A percentile compares a stretch with the other conserved stretches of the same genome.
These are phyloP conservation scores for Malacoraja senta DNA, from an alignment of 2,797 vertebrate genomes.

Conservation along the genomic window DNA sequence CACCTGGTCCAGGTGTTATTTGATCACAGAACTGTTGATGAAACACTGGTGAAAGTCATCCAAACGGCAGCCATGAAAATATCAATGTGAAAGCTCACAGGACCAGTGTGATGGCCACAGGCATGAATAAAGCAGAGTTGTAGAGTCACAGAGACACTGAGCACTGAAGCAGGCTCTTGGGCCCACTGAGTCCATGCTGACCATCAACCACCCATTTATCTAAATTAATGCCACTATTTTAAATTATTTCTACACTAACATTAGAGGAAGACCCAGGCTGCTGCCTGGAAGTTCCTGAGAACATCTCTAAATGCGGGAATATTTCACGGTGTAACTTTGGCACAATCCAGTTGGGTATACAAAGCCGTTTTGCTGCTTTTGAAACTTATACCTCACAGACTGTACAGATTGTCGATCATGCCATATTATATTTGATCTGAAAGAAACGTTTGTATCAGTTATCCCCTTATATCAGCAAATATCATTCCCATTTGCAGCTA, in stretches of 20 bases:
- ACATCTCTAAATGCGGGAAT: neutral
- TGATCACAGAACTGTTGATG: neutral
- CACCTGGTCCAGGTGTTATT: neutral
- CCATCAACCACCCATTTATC: no score
- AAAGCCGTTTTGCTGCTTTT: neutral
- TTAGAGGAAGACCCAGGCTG: neutral
- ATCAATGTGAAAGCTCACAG: neutral
- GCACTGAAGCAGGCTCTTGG: no score
- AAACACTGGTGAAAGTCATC: neutral
- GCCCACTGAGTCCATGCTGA: no score
- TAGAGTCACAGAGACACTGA: no score
- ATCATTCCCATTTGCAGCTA: neutral
- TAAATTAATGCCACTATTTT: no score
- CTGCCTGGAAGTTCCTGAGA: neutral
- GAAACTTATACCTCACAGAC: neutral
- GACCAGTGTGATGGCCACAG: neutral
- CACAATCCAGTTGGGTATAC: neutral
- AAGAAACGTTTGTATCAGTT: neutral
- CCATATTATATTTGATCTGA: neutral
- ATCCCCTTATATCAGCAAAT: neutral
- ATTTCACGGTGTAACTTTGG: neutral
- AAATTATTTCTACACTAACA: neutral
- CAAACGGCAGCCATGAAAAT: neutral
- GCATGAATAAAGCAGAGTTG: neutral
- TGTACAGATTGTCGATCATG: neutral